Conservation (phyloP, 1,140 invertebrate species). For the Anastrepha ludens region DNA sequence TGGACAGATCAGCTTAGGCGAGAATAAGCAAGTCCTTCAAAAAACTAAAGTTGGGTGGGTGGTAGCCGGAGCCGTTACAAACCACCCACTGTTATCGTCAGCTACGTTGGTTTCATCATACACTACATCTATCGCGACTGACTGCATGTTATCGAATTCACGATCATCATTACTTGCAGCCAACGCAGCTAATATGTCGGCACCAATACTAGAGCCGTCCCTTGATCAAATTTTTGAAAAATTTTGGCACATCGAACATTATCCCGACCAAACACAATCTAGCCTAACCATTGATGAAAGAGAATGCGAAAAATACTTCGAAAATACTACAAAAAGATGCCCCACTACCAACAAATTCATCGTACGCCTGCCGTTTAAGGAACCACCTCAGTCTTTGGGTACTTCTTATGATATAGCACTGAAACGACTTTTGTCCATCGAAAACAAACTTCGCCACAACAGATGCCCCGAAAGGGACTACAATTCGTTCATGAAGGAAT, state of each 20-base stretch:
- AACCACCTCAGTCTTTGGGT: neutral
- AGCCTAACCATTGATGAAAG: neutral
- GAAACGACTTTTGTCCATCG: neutral
- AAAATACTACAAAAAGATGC: neutral
- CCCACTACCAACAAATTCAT: slow-evolving; percentile 39
- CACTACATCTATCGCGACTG: neutral
- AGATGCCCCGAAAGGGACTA: neutral
- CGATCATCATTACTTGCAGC: neutral
- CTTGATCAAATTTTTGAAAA: no score
- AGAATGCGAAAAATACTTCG: slow-evolving; percentile 16
- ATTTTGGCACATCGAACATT: neutral
- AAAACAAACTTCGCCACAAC: neutral
- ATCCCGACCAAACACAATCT: neutral
- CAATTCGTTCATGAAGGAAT: neutral
- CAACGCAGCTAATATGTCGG: neutral
- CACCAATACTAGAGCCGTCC: neutral
- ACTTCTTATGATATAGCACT: neutral
- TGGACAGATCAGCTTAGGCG: neutral
- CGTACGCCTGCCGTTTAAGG: slow-evolving; percentile 27
- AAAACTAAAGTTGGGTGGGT: slow-evolving; percentile 36
- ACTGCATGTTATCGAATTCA: neutral
- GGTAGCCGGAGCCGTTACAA: slow-evolving; percentile 10
- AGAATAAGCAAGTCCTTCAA: neutral
- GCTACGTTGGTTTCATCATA: neutral
- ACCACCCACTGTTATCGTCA: no score